Evolutionary conservation across 2,888 invertebrate genomes (phyloP), one percentile per base, ranked within the genome.

Genomic region (Plusia festucae): DNA sequence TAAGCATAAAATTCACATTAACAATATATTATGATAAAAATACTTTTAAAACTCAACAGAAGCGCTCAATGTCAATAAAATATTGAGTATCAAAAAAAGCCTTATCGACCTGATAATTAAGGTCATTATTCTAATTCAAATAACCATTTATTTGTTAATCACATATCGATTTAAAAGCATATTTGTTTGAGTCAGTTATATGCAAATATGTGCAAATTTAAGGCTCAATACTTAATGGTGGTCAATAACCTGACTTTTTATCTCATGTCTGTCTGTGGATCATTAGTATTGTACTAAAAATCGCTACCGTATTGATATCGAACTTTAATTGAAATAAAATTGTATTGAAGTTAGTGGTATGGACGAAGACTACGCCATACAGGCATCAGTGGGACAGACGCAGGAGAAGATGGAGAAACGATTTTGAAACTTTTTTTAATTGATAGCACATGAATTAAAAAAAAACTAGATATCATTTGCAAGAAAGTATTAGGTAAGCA

Each of bases 121-220:
- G 53, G 61, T 55, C 52, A 54, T 24, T 8, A 40, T 44, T 52
- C 9, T 2, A 61, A 55, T 66, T 63, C 8, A 53, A 40, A 68
- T 63, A 34, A 68, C 46, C 46, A 51, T 74, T 63, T 51, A 52
- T 65, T 69, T 54, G 52, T 54, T 69, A 27, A 63, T 68, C 46
- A 16, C 24, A 27, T 32, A 53, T 57, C 18, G 16, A 27, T 68
- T 1, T 53, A 61, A 44, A 57, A 58, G 13, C 58, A 63, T 60
- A 1, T 61, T 44, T 46, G 7, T 65, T 8, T 51, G 2, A 51
- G 30, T 40, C 44, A 52, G 13, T 24, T 60, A 64, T 70, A 71
- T 18, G 68, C 40, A 53, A 75, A 60, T 68, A 60, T 64, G 60
- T 79, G 64, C 24, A 64, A 76, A 67, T 49, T 30, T 46, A 52